These are phyloP conservation scores for Neoaliturus tenellus DNA, from an alignment of 2,888 invertebrate genomes.

Conservation along the genomic window DNA sequence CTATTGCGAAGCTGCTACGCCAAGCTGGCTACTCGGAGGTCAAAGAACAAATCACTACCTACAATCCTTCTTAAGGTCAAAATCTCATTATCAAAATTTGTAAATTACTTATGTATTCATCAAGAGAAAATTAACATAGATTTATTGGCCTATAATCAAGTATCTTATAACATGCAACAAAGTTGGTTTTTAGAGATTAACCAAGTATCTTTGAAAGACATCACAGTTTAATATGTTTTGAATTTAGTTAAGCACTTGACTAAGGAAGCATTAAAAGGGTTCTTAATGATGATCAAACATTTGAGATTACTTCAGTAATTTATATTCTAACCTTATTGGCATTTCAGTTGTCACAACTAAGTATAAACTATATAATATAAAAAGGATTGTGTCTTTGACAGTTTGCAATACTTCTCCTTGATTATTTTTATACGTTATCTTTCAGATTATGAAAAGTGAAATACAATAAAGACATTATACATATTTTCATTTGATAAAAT, in stretches of 20 bases:
- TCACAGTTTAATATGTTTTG: neutral
- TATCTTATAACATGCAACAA: conserved; percentile 46
- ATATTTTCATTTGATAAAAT: too few species aligned
- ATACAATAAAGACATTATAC: too few species aligned
- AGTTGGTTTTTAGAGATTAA: neutral
- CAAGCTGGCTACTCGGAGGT: conserved; percentile 16
- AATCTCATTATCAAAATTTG: conserved; percentile 53
- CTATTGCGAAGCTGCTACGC: conserved; percentile 47
- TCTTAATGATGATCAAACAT: too few species aligned
- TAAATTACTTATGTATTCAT: conserved; percentile 40
- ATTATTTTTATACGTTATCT: too few species aligned
- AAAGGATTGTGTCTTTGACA: too few species aligned
- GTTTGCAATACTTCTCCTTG: too few species aligned
- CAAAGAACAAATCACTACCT: neutral
- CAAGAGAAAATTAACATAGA: conserved; percentile 27
- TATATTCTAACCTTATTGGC: too few species aligned
- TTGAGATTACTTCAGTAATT: too few species aligned
- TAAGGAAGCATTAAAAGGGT: neutral
- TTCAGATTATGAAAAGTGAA: too few species aligned
- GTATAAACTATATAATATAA: too few species aligned
- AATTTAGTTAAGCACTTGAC: neutral
- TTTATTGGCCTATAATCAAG: conserved; percentile 9
- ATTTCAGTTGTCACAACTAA: too few species aligned
- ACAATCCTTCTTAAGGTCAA: conserved; percentile 36
- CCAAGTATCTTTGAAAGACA: conserved; percentile 16